Percentiles rank a stretch among this genome's conserved stretches.
Evolutionary conservation across 2,888 invertebrate genomes (phyloP).

Genomic region (Fragum fragum): DNA sequence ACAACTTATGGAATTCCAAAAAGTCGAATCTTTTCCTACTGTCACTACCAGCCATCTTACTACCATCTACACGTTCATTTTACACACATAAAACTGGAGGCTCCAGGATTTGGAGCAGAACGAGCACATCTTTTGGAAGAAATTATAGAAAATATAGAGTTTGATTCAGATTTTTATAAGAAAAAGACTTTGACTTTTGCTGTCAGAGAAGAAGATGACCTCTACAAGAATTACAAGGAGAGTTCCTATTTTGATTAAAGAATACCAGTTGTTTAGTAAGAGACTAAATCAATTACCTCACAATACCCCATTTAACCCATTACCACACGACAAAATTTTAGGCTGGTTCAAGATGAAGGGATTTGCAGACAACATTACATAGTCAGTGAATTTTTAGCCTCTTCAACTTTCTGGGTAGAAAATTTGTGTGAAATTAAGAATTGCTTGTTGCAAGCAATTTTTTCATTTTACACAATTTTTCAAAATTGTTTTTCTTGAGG

Average conservation of each 20-base stretch:
- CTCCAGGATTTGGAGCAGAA: constrained; percentile 92
- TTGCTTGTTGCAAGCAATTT: no score
- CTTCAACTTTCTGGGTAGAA: no score
- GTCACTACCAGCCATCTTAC: constrained; percentile 99
- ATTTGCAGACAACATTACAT: no score
- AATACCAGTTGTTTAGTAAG: no score
- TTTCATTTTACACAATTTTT: no score
- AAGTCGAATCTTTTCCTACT: constrained; percentile 92
- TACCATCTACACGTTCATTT: constrained; percentile 99
- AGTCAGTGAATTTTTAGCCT: no score
- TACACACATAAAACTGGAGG: constrained; percentile 89
- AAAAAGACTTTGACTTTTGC: constrained; percentile 93
- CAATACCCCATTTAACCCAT: no score
- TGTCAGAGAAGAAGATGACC: constrained; percentile 92
- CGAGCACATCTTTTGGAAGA: constrained; percentile 95
- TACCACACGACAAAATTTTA: no score
- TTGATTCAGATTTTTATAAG: constrained; percentile 94
- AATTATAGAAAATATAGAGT: constrained; percentile 96
- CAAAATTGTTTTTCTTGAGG: no score
- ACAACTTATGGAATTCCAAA: constrained; percentile 92
- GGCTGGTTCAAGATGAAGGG: no score
- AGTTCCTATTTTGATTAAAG: constrained; percentile 64
- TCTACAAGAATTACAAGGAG: constrained; percentile 88
- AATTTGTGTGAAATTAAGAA: no score
- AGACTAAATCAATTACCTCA: no score